Evolutionary conservation across 1,140 invertebrate genomes (phyloP), one percentile per base, ranked within the genome.

Genomic region (Drosophila paulistorum): DNA sequence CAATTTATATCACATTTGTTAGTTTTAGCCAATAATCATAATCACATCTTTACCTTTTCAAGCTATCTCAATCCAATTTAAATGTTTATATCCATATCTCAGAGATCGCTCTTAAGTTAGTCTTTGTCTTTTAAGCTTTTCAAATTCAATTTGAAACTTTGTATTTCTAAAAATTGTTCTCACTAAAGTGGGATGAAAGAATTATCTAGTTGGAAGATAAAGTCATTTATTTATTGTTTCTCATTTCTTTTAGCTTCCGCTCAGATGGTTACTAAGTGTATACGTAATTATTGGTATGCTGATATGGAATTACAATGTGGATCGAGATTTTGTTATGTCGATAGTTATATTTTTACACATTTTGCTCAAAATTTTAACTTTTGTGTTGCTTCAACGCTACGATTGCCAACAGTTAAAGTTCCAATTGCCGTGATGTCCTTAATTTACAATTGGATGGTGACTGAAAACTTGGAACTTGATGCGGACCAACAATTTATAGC

Each of bases 361-460:
- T 71, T 17, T 26, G 35, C 62, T 0, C 9, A 13, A 0, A 54
- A 35, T 2, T 81, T 66, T 6, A 2, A 2, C 0, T 3, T 14
- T 1, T 11, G 17, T 3, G 11, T 0, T 4, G 9, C 10, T 2
- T 2, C 0, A 1, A 60, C 54, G 2, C 13, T 82, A 20, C 74
- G 77, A 6, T 10, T 82, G 0, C 78, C 78, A 3, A 7, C 11
- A 2, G 11, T 64, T 14, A 23, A 57, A 3, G 35, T 77, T 0
- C 10, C 14, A 2, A 71, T 77, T 17, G 5, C n/a, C 3, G 7
- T 66, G 14, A 0, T 81, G 17, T n/a, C 11, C 0, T n/a, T 9
- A 5, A 41, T 82, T 7, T 82, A 81, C 26, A 17, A 71, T 2
- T 82, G 79, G 79, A 66, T 82, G 62, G 11, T 82, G 1, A 7